Evolutionary conservation across 2,888 invertebrate species (phyloP), one percentile per base, ranked within the genome.

Genomic region (Ctenicera cuprea): DNA sequence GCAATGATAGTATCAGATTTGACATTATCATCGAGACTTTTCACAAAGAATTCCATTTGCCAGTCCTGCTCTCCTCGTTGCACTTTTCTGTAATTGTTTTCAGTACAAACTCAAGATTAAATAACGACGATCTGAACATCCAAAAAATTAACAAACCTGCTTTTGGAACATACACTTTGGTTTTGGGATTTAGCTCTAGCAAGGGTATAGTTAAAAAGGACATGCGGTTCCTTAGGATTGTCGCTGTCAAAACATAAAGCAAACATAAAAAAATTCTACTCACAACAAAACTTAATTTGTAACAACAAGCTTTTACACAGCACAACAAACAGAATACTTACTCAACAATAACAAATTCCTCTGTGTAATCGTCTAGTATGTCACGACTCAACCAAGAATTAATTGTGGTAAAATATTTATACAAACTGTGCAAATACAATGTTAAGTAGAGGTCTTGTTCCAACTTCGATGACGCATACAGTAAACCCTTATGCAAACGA

Each of bases 321-420:
- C 20, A n/a, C 11, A 1, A 22, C 52, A 14, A 8, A n/a, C 14
- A 1, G 12, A 48, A 20, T 45, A 80, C 80, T 79, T 74, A 84
- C 84, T 82, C 77, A 54, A 77, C 26, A 26, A 87, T 82, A n/a
- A 86, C 78, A 81, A 87, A 87, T 77, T 87, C 87, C 0, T 76
- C 75, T 1, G 80, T 79, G 69, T 78, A 76, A 77, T 87, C 85
- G 5, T 75, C 76, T 1, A 86, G 77, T 12, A 77, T 76, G 67
- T 84, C 83, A 48, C 83, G 83, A 26, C 81, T 81, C 67, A 87
- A 78, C 87, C 87, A 87, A 2, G 78, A 79, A 70, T 87, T 82
- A 22, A 86, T 81, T 1, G 85, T 70, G 1, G 78, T 78, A 3
- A 86, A 80, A 80, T 87, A 87, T 73, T 84, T 82, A 73, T 81